A percentile compares a stretch with the other conserved stretches of the same genome.
Evolutionary conservation across 2,113 vertebrate genomes (phyloP).

Genomic region (Excalfactoria chinensis): DNA sequence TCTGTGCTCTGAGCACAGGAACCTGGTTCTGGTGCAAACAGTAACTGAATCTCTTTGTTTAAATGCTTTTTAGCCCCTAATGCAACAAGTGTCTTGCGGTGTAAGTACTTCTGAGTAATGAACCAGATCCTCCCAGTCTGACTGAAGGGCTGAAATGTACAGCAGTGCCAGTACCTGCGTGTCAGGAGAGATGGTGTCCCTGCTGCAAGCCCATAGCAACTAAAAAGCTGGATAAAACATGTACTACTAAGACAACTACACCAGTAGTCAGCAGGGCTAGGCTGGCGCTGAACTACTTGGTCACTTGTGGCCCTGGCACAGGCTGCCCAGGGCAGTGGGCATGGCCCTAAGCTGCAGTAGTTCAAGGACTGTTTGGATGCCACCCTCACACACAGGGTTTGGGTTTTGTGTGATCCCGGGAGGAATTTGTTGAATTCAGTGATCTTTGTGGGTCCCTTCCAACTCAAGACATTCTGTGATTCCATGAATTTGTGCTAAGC

Average conservation of each 20-base stretch:
- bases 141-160: background rate
- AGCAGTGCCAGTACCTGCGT: background rate
- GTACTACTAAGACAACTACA: background rate
- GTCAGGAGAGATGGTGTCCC: background rate
- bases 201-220: background rate
- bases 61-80: background rate
- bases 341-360: background rate
- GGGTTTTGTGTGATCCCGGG: background rate
- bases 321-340: background rate
- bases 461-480: background rate
- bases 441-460: background rate
- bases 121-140: background rate
- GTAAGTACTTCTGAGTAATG: background rate
- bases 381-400: background rate
- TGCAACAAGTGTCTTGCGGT: background rate
- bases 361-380: background rate
- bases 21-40: accelerated
- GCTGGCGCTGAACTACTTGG: background rate
- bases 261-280: accelerated
- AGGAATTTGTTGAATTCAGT: background rate
- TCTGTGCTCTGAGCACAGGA: background rate
- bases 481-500: background rate
- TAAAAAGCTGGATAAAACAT: background rate
- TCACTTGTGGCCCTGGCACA: background rate
- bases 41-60: background rate